phyloP scores from a whole-genome alignment of 2,888 invertebrate species.

The Coronaproctus castanopsis region DNA sequence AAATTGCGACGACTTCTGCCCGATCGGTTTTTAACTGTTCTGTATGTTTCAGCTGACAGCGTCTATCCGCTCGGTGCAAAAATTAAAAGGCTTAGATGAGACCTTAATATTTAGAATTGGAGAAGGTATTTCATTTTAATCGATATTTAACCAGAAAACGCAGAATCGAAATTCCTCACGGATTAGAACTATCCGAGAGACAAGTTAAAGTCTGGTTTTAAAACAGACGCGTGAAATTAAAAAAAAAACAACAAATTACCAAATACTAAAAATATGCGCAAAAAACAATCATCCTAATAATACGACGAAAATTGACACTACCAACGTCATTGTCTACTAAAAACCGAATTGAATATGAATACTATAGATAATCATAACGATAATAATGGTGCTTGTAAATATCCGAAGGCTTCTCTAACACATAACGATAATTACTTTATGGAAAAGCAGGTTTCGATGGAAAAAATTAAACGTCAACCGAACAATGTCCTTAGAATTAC shows the following conservation, averaged over 20 bases:
- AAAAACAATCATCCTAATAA: constrained; percentile 64
- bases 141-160: constrained; percentile 83
- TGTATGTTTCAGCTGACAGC: constrained; percentile 10
- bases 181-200: constrained; percentile 73
- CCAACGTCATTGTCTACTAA: no score
- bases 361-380: no score
- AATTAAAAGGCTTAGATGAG: constrained; percentile 47
- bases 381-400: no score
- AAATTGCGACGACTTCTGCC: background rate
- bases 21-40: background rate
- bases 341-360: no score
- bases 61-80: constrained; percentile 4
- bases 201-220: constrained; percentile 83
- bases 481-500: no score
- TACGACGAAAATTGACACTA: constrained; percentile 39
- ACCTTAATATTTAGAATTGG: constrained; percentile 91
- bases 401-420: no score
- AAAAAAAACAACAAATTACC: constrained; percentile 74
- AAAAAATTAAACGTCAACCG: no score
- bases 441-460: no score
- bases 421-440: no score
- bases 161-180: constrained; percentile 93
- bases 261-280: constrained; percentile 56
- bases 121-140: constrained; percentile 96
- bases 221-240: constrained; percentile 67